Percentiles rank a stretch among this genome's conserved stretches.
phyloP scores from a whole-genome alignment of 2,888 invertebrate species.

The Conus canariensis region DNA sequence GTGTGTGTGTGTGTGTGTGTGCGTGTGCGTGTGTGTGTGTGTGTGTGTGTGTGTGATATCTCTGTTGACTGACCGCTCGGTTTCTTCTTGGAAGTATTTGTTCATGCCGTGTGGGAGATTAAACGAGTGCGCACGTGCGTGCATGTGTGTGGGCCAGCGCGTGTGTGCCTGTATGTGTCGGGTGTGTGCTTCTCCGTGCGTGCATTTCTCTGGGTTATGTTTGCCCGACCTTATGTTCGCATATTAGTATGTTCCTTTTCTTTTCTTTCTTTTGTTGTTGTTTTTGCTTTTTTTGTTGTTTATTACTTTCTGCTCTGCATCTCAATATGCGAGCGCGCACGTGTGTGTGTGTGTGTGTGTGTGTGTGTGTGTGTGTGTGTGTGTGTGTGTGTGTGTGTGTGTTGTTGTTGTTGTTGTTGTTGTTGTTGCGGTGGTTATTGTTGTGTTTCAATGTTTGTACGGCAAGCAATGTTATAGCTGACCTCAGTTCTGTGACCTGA shows the following conservation, averaged over 20 bases:
- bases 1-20: not conserved
- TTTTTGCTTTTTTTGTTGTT: not conserved
- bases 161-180: not conserved
- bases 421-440: too few species aligned
- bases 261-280: too few species aligned
- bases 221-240: not conserved
- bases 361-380: not conserved
- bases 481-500: too few species aligned
- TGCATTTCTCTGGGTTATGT: not conserved
- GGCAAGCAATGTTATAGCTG: too few species aligned
- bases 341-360: conserved; percentile 16
- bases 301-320: too few species aligned
- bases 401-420: too few species aligned
- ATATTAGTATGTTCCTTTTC: too few species aligned
- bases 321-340: not conserved
- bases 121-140: not conserved
- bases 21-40: not conserved
- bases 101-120: too few species aligned
- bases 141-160: not conserved
- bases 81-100: too few species aligned
- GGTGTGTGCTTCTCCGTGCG: not conserved
- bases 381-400: too few species aligned
- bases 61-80: too few species aligned
- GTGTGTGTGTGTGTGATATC: not conserved
- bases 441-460: too few species aligned